Evolutionary conservation across 2,888 invertebrate genomes (phyloP), one percentile per base, ranked within the genome.

Genomic region (Campoletis raptor): DNA sequence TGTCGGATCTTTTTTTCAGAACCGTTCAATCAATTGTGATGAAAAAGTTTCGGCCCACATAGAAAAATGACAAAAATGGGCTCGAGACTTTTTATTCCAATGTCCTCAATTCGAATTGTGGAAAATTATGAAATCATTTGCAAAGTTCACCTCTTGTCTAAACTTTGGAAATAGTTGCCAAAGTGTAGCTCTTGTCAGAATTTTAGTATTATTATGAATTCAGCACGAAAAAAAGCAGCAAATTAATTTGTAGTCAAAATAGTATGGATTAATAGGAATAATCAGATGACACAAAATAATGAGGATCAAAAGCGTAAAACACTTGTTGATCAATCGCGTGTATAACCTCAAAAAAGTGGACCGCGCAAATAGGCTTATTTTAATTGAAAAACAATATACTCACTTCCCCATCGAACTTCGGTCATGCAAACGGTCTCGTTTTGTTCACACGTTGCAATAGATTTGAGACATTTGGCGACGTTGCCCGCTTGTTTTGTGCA

Each of bases 401-500:
- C 93, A 95, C 98, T 98, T 92, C 99, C 98, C 99, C 99, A 99
- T 94, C 96, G 96, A 42, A 99, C 97, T 94, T 98, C 97, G 0
- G 99, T 97, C 88, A 98, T 95, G 94, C 98, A 99, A 85, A 97
- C 96, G 94, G 98, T 98, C 93, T 99, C 97, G 54, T 96, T 97
- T 90, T 97, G 96, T 89, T 98, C 97, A 94, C 99, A 99, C 12
- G 98, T 98, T 94, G 97, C 97, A 10, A 99, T 98, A 0, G 98
- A 98, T 92, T 97, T 98, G 5, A 97, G 95, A 94, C 99, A 99
- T 95, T 99, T 99, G 88, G 98, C 98, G 76, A 95, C 96, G 93
- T 99, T 99, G 89, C 97, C 97, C 89, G 98, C 98, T 95, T 99
- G 99, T 91, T 98, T 96, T 88, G 97, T 96, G 94, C 99, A 99